These are phyloP conservation scores for Danio kyathit DNA, from an alignment of 2,797 vertebrate genomes.

Conservation along the genomic window DNA sequence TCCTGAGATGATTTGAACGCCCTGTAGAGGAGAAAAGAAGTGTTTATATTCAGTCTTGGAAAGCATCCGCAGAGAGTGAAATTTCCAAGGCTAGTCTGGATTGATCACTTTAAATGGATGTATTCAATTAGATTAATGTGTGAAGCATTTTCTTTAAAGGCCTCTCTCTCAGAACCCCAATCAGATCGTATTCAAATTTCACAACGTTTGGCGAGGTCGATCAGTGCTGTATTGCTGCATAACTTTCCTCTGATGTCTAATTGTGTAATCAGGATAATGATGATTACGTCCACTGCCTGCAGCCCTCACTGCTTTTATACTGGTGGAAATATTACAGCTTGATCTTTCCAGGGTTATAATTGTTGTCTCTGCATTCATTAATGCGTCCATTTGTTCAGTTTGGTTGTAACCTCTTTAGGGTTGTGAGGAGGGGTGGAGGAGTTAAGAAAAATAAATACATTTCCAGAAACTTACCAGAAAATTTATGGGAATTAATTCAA, in stretches of 20 bases:
- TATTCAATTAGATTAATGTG: neutral
- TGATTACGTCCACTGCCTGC: conserved; percentile 40
- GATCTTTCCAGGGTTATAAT: neutral
- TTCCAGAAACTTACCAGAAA: no score
- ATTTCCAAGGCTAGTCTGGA: neutral
- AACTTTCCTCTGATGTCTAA: conserved; percentile 41
- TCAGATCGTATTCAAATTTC: conserved; percentile 9
- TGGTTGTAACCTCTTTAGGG: conserved; percentile 45
- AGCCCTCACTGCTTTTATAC: conserved; percentile 31
- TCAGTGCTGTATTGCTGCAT: conserved; percentile 26
- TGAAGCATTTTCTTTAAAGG: conserved; percentile 11
- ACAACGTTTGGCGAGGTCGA: conserved; percentile 6
- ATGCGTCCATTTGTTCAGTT: conserved; percentile 73
- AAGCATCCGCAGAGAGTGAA: neutral
- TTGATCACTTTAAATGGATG: neutral
- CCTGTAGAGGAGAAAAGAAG: neutral
- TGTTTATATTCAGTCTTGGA: neutral
- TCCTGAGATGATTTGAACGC: conserved; percentile 8
- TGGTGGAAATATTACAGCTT: conserved; percentile 42
- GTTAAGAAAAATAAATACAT: no score
- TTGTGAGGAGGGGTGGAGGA: no score
- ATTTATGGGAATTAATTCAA: no score
- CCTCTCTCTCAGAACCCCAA: conserved; percentile 7
- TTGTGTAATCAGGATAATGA: conserved; percentile 48
- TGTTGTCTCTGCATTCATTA: conserved; percentile 63